Evolutionary conservation across 2,888 invertebrate species (phyloP), one percentile per base, ranked within the genome.

Genomic region (Drosophila maculinotata): DNA sequence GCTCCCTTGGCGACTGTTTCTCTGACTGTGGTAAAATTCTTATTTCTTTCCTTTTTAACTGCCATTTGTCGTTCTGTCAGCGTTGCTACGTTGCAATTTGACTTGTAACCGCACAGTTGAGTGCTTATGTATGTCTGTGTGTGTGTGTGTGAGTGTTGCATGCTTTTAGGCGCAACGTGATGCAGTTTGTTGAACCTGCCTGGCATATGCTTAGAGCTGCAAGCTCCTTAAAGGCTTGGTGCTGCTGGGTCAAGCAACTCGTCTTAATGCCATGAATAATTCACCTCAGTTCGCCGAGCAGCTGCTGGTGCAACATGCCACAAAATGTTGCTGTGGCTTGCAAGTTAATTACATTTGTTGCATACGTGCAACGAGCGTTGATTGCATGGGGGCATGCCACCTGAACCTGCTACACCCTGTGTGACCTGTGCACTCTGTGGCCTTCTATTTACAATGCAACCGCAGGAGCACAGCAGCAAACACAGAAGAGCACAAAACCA

Each of bases 111-210:
- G 82, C 79, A 85, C 67, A 85, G 82, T 80, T 65, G 68, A 80
- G 78, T 64, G 47, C 23, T 25, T 31, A 9, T 20, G 5, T 23
- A 1, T 26, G 6, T 36, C 35, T 48, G 35, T 26, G 45, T 26
- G 14, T 26, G n/a, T 17, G n/a, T 48, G 47, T 28, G 38, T 49
- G 47, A 39, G 62, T 54, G 84, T 60, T 84, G 81, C 84, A 65
- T 77, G 87, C 84, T 75, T 84, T 84, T 81, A 81, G 81, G 81
- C 80, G 76, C 86, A 86, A 83, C 83, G 73, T 80, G 77, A 41
- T 49, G 87, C 81, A 62, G 81, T 87, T 82, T 82, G 84, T 82
- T 87, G 81, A 82, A 87, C 87, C 69, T 67, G 62, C 49, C 28
- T 51, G 48, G 59, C 38, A 49, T 48, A 49, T 53, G 36, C 49